phyloP scores from a whole-genome alignment of 2,797 vertebrate genomes.

The Betta splendens region DNA sequence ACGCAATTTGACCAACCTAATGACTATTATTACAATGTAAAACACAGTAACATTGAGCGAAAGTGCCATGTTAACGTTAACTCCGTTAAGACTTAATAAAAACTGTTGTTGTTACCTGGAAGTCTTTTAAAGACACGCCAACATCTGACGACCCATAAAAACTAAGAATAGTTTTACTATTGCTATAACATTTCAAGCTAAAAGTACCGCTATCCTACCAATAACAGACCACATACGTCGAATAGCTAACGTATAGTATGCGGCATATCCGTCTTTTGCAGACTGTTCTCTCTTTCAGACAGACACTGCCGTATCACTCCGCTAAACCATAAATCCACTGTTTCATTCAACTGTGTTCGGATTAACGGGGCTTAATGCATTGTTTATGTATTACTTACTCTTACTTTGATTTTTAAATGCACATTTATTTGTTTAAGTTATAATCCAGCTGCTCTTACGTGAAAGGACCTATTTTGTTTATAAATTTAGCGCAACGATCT shows the following conservation, averaged over 20 bases:
- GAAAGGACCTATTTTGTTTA: constrained; percentile 78
- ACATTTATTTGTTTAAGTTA: rapidly evolving
- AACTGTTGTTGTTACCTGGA: constrained; percentile 46
- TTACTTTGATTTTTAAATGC: rapidly evolving
- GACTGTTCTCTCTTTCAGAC: not conserved
- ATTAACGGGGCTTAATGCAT: rapidly evolving
- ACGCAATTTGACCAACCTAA: rapidly evolving
- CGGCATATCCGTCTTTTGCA: not conserved
- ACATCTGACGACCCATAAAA: constrained; percentile 62
- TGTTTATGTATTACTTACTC: rapidly evolving
- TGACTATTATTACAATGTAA: too few relatives aligned
- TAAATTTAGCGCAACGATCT: constrained; percentile 63
- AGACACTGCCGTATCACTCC: constrained; percentile 52
- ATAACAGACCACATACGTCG: rapidly evolving
- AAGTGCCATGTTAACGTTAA: not conserved
- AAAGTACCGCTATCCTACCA: not conserved
- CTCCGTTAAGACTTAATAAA: not conserved
- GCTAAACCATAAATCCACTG: constrained; percentile 9
- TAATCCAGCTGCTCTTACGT: rapidly evolving
- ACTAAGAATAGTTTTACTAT: not conserved
- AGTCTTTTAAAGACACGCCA: constrained; percentile 41
- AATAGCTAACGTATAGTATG: constrained; percentile 36
- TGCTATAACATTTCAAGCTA: constrained; percentile 27
- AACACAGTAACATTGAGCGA: not conserved
- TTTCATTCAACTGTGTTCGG: rapidly evolving